Base-by-base conservation (phyloP, 1,140 invertebrate species). In the Uloborus diversus region DNA sequence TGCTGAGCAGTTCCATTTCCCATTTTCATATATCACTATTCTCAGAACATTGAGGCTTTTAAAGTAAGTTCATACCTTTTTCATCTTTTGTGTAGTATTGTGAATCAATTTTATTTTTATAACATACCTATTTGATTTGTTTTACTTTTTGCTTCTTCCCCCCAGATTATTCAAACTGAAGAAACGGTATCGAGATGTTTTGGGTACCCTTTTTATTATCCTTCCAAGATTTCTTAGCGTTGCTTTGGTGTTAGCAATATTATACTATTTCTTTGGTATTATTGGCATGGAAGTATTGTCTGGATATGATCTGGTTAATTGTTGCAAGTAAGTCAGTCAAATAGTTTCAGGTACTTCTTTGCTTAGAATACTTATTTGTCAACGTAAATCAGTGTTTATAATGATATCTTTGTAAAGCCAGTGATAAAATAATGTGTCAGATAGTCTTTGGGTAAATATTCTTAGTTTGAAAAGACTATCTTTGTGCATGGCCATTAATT, bases 191-290 rank as follows among this genome's bases (percentile, higher is more conserved):
- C 90, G 94, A 68, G 94, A 96, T 87, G 94, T 97, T 47, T 93
- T 96, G 85, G 94, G 94, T 47, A 96, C 94, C 2, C 87, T 96
- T 11, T 94, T 96, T 47, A 91, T 96, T 79, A 87, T 95, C 25
- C 90, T 92, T 4, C 93, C 93, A 20, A 87, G 93, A 76, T 85
- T 88, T 25, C 90, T 92, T 89, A 93, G 92, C 5, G 92, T 93
- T 1, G 91, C 91, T 30, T 90, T 94, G 68, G 93, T 95, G 0
- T 94, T 96, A 89, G 87, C 96, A 11, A 90, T 96, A 80, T 90
- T 96, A 83, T 96, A 96, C 86, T 97, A 96, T 85, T 94, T 94
- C 87, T 96, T 95, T 88, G 93, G 94, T 3, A 94, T 97, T 75
- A 91, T 96, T 84, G 94, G 94, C 69, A 96, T 97, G 94, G 94